Base-by-base conservation (phyloP, 2,888 invertebrate species). In the Cataglyphis albicans region DNA sequence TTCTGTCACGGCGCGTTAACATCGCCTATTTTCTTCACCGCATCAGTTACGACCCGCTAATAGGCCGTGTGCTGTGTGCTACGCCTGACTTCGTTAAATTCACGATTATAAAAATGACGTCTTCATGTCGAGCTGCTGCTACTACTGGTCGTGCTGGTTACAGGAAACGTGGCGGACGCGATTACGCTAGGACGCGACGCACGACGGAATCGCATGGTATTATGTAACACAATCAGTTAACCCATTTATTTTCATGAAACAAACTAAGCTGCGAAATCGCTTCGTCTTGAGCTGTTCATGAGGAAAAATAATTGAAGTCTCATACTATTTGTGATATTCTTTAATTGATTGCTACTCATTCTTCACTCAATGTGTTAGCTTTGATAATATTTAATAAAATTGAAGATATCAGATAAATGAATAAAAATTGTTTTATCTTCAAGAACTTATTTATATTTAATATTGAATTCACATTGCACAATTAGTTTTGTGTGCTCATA, bases 1-100 rank as follows among this genome's bases (percentile, higher is more conserved):
- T 93, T 92, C 92, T 92, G 93, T 93, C 93, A 93, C 88, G 91
- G 90, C 80, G 90, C 89, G 92, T 93, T 93, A 93, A 92, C 90
- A 90, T 92, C 90, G 85, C 85, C 88, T 84, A 84, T 87, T 85
- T 88, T 85, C 82, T 78, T 67, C 67, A 21, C 38, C 44, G 63
- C 55, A 9, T 18, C 32, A 52, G 48, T 65, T 91, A 92, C 91
- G 91, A 92, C 90, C 91, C 91, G 91, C 90, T 93, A 93, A 93
- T 93, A 92, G 92, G 89, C 86, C 86, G 82, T 88, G 83, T 48
- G 78, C 81, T 55, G 83, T 88, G 83, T 48, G 78, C 81, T 55
- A 76, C 61, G 84, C 81, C 70, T 70, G 86, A 84, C 90, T 90
- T 85, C 89, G 90, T 88, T 90, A 89, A 91, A 92, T 92, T 92